Evolutionary conservation across 1,140 invertebrate species (phyloP).

Genomic region (Leptinotarsa defecta): DNA sequence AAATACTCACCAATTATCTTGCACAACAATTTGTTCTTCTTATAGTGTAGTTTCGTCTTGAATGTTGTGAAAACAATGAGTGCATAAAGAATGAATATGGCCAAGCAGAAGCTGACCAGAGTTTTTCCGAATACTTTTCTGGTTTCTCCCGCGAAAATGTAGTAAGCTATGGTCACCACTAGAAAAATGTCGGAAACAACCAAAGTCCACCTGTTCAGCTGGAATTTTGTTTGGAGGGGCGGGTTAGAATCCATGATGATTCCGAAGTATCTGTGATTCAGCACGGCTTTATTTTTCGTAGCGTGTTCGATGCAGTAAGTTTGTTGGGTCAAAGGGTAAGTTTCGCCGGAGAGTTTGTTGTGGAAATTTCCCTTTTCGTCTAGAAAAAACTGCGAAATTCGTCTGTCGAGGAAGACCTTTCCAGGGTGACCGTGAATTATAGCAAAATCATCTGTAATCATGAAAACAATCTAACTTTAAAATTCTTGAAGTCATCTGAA

Average conservation of each 20-base stretch:
- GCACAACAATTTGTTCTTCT: slow-evolving; percentile 23
- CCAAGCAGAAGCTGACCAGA: slow-evolving; percentile 41
- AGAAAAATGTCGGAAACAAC: slow-evolving; percentile 44
- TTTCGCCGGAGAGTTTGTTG: slow-evolving; percentile 25
- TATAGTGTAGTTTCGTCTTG: slow-evolving; percentile 7
- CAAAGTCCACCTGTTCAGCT: slow-evolving; percentile 36
- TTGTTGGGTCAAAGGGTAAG: slow-evolving; percentile 30
- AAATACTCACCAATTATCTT: slow-evolving; percentile 35
- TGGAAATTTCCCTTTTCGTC: slow-evolving; percentile 34
- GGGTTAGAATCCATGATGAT: background rate
- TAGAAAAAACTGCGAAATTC: slow-evolving; percentile 25
- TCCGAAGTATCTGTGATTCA: slow-evolving; percentile 23
- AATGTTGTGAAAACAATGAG: slow-evolving; percentile 38
- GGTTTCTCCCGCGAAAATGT: slow-evolving; percentile 41
- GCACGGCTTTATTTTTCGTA: slow-evolving; percentile 30
- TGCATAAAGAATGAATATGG: slow-evolving; percentile 33
- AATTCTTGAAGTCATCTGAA: background rate
- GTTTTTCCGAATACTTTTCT: slow-evolving; percentile 46
- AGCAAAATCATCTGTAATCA: slow-evolving; percentile 29
- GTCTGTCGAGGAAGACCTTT: slow-evolving; percentile 28
- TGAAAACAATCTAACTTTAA: background rate
- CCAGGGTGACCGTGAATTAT: slow-evolving; percentile 33
- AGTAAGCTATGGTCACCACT: slow-evolving; percentile 41
- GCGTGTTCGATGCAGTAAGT: slow-evolving; percentile 41
- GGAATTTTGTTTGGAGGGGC: slow-evolving; percentile 34